Evolutionary conservation across 2,797 vertebrate species (phyloP).

Genomic region (Hylomyscus alleni): DNA sequence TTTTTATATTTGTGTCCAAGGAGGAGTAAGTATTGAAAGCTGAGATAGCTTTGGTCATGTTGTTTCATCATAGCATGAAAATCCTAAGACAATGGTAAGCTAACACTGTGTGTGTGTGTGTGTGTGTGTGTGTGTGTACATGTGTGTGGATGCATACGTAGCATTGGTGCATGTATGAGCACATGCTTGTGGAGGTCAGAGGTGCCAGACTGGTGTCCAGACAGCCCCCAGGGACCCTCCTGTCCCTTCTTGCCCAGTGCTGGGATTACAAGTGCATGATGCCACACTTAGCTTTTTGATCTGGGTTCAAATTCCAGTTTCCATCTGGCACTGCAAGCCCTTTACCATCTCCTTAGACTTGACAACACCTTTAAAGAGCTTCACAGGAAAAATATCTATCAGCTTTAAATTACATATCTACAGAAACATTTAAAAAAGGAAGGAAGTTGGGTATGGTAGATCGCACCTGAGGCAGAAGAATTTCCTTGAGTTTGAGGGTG

Average conservation of each 20-base stretch:
- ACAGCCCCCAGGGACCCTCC: neutral
- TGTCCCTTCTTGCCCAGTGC: neutral
- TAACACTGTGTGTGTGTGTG: neutral
- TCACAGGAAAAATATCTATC: neutral
- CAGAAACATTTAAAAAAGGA: neutral
- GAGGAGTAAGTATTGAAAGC: neutral
- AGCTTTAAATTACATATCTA: neutral
- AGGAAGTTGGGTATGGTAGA: neutral
- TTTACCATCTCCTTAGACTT: neutral
- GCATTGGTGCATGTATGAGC: neutral
- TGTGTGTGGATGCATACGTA: neutral
- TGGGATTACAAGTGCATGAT: neutral
- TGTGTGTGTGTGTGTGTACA: neutral
- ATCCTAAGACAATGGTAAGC: neutral
- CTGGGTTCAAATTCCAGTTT: neutral
- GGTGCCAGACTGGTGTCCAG: neutral
- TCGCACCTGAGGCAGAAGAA: neutral
- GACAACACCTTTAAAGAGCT: constrained; percentile 2
- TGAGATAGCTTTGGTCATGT: neutral
- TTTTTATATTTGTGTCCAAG: neutral
- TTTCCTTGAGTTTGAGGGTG: neutral
- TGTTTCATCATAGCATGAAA: neutral
- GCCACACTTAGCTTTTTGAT: neutral
- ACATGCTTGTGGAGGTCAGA: neutral
- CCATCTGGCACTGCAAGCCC: neutral